A percentile compares a stretch with the other conserved stretches of the same genome.
phyloP scores from a whole-genome alignment of 2,888 invertebrate genomes.

The Cyaniris semiargus region DNA sequence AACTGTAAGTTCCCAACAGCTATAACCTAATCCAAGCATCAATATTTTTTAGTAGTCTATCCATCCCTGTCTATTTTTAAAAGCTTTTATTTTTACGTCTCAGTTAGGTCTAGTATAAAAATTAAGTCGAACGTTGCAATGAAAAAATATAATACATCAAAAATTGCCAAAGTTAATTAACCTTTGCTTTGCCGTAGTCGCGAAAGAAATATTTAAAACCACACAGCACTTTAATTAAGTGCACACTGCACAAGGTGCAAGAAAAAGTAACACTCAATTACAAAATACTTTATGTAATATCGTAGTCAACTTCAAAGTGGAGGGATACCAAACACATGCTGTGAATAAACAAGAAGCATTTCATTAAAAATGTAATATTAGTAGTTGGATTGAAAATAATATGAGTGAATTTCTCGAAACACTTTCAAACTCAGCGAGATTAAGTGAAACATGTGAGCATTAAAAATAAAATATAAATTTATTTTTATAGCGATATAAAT shows the following conservation, averaged over 20 bases:
- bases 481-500: too few relatives aligned
- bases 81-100: too few relatives aligned
- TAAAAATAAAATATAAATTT: background rate
- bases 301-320: background rate
- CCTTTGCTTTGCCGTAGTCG: background rate
- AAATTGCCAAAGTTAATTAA: background rate
- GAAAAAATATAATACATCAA: too few relatives aligned
- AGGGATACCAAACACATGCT: background rate
- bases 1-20: too few relatives aligned
- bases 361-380: constrained; percentile 9
- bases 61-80: too few relatives aligned
- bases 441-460: background rate
- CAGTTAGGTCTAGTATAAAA: too few relatives aligned
- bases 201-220: background rate
- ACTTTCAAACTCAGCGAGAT: background rate
- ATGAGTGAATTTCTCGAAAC: background rate
- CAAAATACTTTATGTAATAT: background rate
- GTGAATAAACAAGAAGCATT: background rate
- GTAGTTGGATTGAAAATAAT: background rate
- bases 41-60: too few relatives aligned
- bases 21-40: too few relatives aligned
- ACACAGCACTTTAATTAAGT: background rate
- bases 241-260: background rate
- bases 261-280: background rate
- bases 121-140: too few relatives aligned